A percentile compares a stretch with the other conserved stretches of the same genome.
These are phyloP conservation scores for Tragelaphus imberbis DNA, from an alignment of 2,113 vertebrate genomes.

Conservation along the genomic window DNA sequence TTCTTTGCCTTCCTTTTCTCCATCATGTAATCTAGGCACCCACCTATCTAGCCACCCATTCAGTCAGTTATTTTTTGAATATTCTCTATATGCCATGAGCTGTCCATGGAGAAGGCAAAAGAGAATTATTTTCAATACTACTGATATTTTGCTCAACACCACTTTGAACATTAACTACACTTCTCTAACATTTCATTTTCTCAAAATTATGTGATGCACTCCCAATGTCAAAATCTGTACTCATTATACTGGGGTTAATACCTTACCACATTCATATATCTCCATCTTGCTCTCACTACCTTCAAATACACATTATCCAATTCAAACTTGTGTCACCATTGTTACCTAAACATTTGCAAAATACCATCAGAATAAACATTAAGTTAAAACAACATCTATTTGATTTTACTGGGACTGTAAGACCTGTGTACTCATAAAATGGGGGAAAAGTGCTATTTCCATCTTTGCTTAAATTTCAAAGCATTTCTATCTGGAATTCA, in stretches of 20 bases:
- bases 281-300: not conserved
- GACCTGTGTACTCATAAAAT: not conserved
- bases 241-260: not conserved
- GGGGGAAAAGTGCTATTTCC: not conserved
- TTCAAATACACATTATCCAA: not conserved
- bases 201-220: not conserved
- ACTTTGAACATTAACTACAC: not conserved
- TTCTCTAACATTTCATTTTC: not conserved
- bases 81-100: not conserved
- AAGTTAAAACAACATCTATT: not conserved
- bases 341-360: not conserved
- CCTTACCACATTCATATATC: too few species aligned
- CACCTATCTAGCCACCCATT: not conserved
- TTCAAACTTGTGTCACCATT: not conserved
- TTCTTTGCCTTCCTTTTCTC: not conserved
- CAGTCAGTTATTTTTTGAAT: not conserved
- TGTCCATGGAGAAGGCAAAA: not conserved
- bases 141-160: not conserved
- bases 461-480: not conserved
- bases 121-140: not conserved
- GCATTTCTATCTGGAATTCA: not conserved
- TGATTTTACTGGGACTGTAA: not conserved
- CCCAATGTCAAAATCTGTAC: not conserved
- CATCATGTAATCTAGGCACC: not conserved
- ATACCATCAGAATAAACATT: not conserved